Base-by-base conservation (phyloP, 2,797 vertebrate genomes). In the Simalia tracyae region DNA sequence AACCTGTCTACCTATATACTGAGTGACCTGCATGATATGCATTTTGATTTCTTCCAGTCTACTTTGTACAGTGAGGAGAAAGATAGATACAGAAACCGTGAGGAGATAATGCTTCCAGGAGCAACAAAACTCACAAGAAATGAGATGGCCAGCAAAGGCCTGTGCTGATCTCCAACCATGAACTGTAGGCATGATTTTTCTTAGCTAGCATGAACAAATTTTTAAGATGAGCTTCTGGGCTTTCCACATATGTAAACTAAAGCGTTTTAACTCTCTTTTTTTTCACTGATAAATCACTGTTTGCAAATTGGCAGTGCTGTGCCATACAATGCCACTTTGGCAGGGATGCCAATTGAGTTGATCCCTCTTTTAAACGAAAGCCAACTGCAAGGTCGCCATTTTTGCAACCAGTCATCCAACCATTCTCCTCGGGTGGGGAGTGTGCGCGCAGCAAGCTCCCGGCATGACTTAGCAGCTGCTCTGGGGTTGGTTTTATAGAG, bases 1-100 rank as follows among this genome's bases (percentile, higher is more conserved):
- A 92, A 61, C 86, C 31, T 86, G 14, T 61, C 84, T 84, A 87
- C 86, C 84, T 84, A 64, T 92, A 66, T 84, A n/a, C 50, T 46
- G 26, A 26, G 8, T 64, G 64, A 90, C 50, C 84, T 88, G 85
- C 89, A 88, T 66, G 87, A 66, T 59, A 57, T 92, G 31, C 36
- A 84, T 84, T 84, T 90, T 92, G 60, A 90, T 50, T 57, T 64
- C 46, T 57, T 57, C 28, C 57, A 90, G 36, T 56, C 36, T 87
- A 66, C n/a, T 81, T 90, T 56, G 22, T 24, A 54, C 11, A 19
- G 46, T 6, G 19, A 81, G 24, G 31, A n/a, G 66, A 63, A 89
- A 26, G 42, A 68, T 2, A 42, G 24, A 42, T 59, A 50, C n/a
- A 22, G 57, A 56, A 81, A 26, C 46, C 24, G n/a, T 84, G 88